These are phyloP conservation scores for Grantiella picta DNA, from an alignment of 2,113 vertebrate species.

Conservation along the genomic window DNA sequence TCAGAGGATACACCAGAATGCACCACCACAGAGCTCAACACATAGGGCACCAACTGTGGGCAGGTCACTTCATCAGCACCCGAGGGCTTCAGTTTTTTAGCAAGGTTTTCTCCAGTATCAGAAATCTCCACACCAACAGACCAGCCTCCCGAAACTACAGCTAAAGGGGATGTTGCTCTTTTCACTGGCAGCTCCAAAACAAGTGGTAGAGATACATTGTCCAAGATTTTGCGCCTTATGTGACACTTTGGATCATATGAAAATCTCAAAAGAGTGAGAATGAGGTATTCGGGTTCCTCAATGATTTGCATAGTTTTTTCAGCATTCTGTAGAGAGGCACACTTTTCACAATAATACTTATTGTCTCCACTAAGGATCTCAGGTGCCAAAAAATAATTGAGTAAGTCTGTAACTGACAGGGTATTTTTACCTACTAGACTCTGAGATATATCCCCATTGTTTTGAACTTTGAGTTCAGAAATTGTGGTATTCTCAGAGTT, in stretches of 20 bases:
- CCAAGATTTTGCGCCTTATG: constrained; percentile 92
- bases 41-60: constrained; percentile 79
- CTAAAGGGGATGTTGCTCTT: constrained; percentile 56
- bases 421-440: constrained; percentile 67
- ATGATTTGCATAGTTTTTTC: constrained; percentile 92
- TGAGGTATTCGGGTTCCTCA: constrained; percentile 94
- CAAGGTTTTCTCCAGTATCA: constrained; percentile 88
- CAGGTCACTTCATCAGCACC: constrained; percentile 78
- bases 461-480: constrained; percentile 35
- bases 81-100: constrained; percentile 95
- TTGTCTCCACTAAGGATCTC: constrained; percentile 96
- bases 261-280: constrained; percentile 95
- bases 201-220: constrained; percentile 89
- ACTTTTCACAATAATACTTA: constrained; percentile 95
- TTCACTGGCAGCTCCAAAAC: constrained; percentile 85
- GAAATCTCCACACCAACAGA: constrained; percentile 80
- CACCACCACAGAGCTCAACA: constrained; percentile 93
- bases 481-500: constrained; percentile 28
- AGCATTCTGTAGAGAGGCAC: constrained; percentile 90
- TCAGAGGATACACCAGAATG: constrained; percentile 98
- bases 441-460: constrained; percentile 58
- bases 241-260: constrained; percentile 95
- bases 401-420: constrained; percentile 88
- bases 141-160: constrained; percentile 65
- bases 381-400: constrained; percentile 95